A percentile compares a stretch with the other conserved stretches of the same genome.
Evolutionary conservation across 1,140 invertebrate genomes (phyloP).

Genomic region (Hydropsyche tenuis): DNA sequence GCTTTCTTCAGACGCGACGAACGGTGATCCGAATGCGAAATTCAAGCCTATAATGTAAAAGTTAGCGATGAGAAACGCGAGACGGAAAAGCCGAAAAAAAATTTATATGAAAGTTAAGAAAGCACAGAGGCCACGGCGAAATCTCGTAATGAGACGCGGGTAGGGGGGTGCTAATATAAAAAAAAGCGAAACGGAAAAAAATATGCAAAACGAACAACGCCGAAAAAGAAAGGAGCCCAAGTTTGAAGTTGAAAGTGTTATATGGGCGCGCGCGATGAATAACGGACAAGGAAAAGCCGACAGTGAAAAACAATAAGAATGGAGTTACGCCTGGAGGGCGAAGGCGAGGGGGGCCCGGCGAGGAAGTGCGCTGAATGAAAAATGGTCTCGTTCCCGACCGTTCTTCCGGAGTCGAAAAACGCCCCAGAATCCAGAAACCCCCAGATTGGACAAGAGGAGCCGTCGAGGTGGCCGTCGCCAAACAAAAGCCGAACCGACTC

Average conservation of each 20-base stretch:
- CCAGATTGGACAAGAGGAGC: too few species aligned
- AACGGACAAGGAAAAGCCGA: slow-evolving; percentile 24
- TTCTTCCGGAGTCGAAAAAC: neutral
- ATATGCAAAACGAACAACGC: neutral
- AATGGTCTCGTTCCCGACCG: slow-evolving; percentile 3
- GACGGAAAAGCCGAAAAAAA: too few species aligned
- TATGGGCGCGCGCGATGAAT: neutral
- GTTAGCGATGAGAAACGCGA: neutral
- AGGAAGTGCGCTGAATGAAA: slow-evolving; percentile 28
- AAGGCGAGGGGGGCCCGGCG: neutral
- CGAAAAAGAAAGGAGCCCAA: neutral
- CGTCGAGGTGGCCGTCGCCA: too few species aligned
- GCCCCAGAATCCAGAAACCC: neutral
- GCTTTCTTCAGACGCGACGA: too few species aligned
- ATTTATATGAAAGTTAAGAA: too few species aligned
- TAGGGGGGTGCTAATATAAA: neutral
- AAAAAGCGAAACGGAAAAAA: neutral
- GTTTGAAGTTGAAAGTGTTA: slow-evolving; percentile 21
- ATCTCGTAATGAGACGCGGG: too few species aligned
- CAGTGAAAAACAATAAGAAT: slow-evolving; percentile 29
- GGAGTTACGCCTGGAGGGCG: neutral
- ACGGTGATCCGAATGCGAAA: neutral
- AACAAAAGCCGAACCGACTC: too few species aligned
- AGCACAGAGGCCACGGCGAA: too few species aligned
- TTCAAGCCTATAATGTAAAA: slow-evolving; percentile 8